Evolutionary conservation across 2,888 invertebrate species (phyloP), one percentile per base, ranked within the genome.

Genomic region (Lepidochrysops patricia): DNA sequence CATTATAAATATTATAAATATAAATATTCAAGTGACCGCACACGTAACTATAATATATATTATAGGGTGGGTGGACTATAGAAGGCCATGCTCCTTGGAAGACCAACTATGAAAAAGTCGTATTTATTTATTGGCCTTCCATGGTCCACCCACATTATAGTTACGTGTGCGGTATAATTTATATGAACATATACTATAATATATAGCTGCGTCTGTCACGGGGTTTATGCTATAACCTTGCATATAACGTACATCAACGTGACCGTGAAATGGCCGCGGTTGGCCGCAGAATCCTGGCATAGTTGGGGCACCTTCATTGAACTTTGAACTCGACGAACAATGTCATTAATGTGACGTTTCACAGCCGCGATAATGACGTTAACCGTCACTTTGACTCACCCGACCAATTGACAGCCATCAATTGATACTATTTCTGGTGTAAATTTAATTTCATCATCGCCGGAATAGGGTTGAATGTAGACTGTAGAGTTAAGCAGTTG

Each of bases 231-330:
- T 6, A 7, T 9, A 29, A 9, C 29, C 7, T 9, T 29, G 2
- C 29, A 29, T 5, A 29, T 5, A 29, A 7, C 6, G 29, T 29
- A 43, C 12, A 43, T 23, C 43, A 19, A 26, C 12, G 4, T 15
- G 48, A 60, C 57, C 29, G 56, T 29, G 29, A 59, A 63, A 59
- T 56, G 29, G 54, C 15, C 35, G 70, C 68, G 77, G 76, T 74
- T 67, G 69, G 70, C 79, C 76, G 68, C 78, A 74, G 73, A 75
- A 71, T 74, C 76, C 67, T 64, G 60, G 62, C 63, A 66, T 66
- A 62, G 63, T 62, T 64, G 62, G 27, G 64, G 66, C 54, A 64
- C 50, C 50, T 52, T 50, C 50, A 72, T 69, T 68, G 64, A 67
- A 70, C 65, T 67, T 70, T 65, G 64, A 61, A 64, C 66, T 63